phyloP scores from a whole-genome alignment of 2,888 invertebrate species.

The Leptopilina myrica region DNA sequence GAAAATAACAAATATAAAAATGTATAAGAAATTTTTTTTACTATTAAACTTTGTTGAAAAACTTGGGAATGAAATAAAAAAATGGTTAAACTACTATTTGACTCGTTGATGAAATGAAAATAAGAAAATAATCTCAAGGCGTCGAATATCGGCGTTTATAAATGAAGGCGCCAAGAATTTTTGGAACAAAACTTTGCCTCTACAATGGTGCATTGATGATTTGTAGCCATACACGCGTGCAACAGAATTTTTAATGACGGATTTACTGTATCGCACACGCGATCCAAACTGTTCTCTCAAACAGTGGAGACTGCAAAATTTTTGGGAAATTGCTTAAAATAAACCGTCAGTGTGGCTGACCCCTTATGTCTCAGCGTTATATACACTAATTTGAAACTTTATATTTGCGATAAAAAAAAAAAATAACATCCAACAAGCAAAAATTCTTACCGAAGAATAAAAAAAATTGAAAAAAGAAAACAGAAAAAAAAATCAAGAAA shows the following conservation, averaged over 20 bases:
- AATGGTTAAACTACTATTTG: too few relatives aligned
- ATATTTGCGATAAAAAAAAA: background rate
- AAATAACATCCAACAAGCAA: too few relatives aligned
- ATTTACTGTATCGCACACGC: background rate
- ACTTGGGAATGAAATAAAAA: too few relatives aligned
- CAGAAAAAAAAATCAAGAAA: too few relatives aligned
- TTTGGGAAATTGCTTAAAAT: slow-evolving; percentile 25
- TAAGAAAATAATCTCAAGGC: background rate
- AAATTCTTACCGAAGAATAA: too few relatives aligned
- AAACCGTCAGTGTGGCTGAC: slow-evolving; percentile 10
- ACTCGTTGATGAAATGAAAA: too few relatives aligned
- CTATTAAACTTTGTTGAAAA: too few relatives aligned
- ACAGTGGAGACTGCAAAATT: background rate
- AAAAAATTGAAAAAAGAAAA: too few relatives aligned
- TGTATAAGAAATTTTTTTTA: too few relatives aligned
- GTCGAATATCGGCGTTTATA: background rate
- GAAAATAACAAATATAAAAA: too few relatives aligned
- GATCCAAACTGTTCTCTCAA: background rate
- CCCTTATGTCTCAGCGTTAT: slow-evolving; percentile 5
- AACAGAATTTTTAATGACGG: slow-evolving; percentile 16
- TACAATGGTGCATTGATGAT: slow-evolving; percentile 13
- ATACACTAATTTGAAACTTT: slow-evolving; percentile 7
- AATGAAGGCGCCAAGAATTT: slow-evolving; percentile 12
- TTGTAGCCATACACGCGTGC: background rate
- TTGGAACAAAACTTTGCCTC: background rate